Percentiles rank a stretch among this genome's conserved stretches.
phyloP scores from a whole-genome alignment of 2,888 invertebrate genomes.

The Caenorhabditis becei region DNA sequence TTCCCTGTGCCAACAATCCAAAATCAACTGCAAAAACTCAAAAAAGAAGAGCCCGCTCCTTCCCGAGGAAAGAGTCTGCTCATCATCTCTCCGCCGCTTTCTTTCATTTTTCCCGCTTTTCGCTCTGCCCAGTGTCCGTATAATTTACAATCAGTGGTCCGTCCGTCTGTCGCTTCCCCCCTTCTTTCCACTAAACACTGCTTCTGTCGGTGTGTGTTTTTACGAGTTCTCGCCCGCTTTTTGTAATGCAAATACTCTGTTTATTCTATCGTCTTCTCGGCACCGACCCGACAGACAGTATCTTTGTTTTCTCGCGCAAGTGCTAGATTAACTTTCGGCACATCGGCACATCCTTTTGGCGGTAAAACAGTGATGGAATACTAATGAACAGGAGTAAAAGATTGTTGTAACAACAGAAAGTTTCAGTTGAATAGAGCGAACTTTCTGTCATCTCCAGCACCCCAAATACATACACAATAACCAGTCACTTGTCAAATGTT shows the following conservation, averaged over 20 bases:
- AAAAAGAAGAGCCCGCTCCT: too few species aligned
- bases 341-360: conserved; percentile 5
- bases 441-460: too few species aligned
- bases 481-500: too few species aligned
- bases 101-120: too few species aligned
- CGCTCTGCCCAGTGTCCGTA: background rate
- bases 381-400: background rate
- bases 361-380: background rate
- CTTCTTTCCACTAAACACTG: background rate
- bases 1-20: too few species aligned
- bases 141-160: background rate
- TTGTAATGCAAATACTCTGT: conserved; percentile 27
- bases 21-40: too few species aligned
- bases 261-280: background rate
- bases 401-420: too few species aligned
- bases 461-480: too few species aligned
- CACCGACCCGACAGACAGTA: background rate
- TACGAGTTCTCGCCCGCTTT: conserved; percentile 10
- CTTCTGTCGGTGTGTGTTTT: conserved; percentile 1
- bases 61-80: too few species aligned
- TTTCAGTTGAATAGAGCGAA: too few species aligned
- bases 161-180: too few species aligned
- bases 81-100: too few species aligned
- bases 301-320: background rate
- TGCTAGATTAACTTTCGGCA: conserved; percentile 6